Conservation (phyloP, 1,140 invertebrate species). For the Trichogramma pretiosum region DNA sequence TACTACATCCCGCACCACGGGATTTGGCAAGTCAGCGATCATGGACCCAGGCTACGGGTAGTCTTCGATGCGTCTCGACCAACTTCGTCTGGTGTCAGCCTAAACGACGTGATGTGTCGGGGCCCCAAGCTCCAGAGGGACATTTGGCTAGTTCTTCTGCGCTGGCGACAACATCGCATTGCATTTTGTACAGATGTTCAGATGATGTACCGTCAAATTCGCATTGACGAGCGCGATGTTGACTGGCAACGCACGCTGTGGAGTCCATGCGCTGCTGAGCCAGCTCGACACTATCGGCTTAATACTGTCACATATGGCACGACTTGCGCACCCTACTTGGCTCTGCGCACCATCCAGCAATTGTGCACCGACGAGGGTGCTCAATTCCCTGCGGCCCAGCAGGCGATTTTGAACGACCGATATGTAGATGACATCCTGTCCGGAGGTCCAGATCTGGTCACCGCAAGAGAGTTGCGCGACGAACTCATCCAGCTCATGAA, state of each 20-base stretch:
- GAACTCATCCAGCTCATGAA: too few species aligned
- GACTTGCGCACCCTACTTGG: too few species aligned
- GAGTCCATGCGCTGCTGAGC: neutral
- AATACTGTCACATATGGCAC: too few species aligned
- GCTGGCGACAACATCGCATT: neutral
- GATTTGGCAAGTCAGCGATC: neutral
- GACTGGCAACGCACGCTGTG: neutral
- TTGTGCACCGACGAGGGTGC: neutral
- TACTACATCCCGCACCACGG: neutral
- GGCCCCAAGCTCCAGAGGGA: neutral
- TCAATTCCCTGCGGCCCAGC: too few species aligned
- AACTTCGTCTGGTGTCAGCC: neutral
- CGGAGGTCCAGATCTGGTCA: too few species aligned
- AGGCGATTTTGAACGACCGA: too few species aligned
- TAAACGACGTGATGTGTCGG: neutral
- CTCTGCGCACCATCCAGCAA: neutral
- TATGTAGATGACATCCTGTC: too few species aligned
- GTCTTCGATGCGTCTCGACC: slow-evolving; percentile 6
- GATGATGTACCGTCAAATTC: neutral
- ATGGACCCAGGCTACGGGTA: neutral
- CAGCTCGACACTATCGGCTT: neutral
- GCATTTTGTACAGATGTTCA: neutral
- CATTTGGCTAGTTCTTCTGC: neutral
- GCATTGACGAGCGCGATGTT: neutral
- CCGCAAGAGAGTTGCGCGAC: too few species aligned